Evolutionary conservation across 1,140 invertebrate genomes (phyloP).

Genomic region (Eriocheir sinensis): DNA sequence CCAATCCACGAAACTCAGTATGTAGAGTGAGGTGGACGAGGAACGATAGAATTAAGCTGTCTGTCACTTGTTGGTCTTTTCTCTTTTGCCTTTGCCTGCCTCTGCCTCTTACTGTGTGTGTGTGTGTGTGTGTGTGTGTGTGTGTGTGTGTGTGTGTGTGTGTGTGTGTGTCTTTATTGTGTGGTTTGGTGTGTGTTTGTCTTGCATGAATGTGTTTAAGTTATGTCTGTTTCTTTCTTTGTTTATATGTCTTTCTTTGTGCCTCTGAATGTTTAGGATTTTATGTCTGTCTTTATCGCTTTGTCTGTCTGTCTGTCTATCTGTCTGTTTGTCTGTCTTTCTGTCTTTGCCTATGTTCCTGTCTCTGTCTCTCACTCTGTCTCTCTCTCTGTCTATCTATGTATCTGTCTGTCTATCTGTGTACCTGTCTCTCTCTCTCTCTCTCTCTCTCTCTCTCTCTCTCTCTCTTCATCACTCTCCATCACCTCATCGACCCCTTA

Average conservation of each 20-base stretch:
- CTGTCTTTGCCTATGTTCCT: too few relatives aligned
- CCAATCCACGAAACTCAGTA: too few relatives aligned
- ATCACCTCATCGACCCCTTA: too few relatives aligned
- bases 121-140: background rate
- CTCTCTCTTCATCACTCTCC: conserved; percentile 20
- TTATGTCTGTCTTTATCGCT: background rate
- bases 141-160: background rate
- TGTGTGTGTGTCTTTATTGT: background rate
- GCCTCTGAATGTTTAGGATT: background rate
- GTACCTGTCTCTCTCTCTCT: background rate
- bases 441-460: conserved; percentile 7
- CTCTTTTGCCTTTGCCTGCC: too few relatives aligned
- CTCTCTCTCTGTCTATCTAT: background rate
- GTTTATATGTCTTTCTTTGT: background rate
- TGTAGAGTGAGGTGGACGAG: too few relatives aligned
- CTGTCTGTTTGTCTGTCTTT: too few relatives aligned
- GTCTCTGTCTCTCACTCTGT: background rate
- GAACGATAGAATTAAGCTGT: too few relatives aligned
- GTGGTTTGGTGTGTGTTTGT: background rate
- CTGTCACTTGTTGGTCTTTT: too few relatives aligned
- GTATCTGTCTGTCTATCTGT: background rate
- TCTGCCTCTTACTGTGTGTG: background rate
- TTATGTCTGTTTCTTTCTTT: background rate
- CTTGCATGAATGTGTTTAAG: too few relatives aligned
- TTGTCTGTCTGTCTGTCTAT: background rate